Conservation (phyloP, 2,113 vertebrate species). For the Pelecanus crispus region DNA sequence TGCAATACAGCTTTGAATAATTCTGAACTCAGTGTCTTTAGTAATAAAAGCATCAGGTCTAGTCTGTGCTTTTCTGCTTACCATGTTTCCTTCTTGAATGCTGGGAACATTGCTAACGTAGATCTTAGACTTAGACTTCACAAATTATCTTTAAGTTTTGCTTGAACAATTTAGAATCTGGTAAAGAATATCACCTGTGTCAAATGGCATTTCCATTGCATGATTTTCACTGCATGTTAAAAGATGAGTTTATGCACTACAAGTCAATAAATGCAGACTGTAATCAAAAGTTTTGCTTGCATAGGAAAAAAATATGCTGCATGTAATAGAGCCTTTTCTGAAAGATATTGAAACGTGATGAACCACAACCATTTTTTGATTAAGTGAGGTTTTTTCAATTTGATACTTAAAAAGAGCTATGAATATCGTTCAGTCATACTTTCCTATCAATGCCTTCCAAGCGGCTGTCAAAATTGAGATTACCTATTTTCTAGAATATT, state of each 20-base stretch:
- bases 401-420: constrained; percentile 67
- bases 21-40: background rate
- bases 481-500: constrained; percentile 56
- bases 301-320: constrained; percentile 25
- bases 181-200: background rate
- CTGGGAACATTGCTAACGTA: background rate
- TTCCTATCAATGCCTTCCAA: constrained; percentile 62
- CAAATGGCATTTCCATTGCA: constrained; percentile 28
- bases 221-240: background rate
- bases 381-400: constrained; percentile 72
- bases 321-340: constrained; percentile 51
- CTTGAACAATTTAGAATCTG: background rate
- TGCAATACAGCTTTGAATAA: background rate
- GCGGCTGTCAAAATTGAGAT: constrained; percentile 30
- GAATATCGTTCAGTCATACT: constrained; percentile 67
- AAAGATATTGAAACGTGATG: constrained; percentile 72
- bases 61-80: background rate
- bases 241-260: constrained; percentile 39
- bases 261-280: constrained; percentile 52
- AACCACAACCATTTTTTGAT: constrained; percentile 66
- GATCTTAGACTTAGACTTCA: background rate
- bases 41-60: background rate
- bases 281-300: constrained; percentile 68
- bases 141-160: constrained; percentile 6
- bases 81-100: background rate